Base-by-base conservation (phyloP, 2,888 invertebrate species). In the Labia minor region DNA sequence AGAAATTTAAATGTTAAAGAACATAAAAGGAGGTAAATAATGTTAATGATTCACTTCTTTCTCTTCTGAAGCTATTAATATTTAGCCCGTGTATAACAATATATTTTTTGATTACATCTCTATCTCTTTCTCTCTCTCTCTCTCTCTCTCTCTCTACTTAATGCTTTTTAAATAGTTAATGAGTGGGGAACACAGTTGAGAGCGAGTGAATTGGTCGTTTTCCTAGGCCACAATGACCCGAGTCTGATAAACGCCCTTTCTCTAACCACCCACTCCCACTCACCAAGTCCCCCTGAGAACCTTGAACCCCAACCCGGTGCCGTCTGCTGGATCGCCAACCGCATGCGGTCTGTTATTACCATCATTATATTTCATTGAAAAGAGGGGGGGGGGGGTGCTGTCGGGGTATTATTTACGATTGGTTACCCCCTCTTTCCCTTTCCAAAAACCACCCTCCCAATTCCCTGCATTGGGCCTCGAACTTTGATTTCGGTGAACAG, bases 161-260 rank as follows among this genome's bases (percentile, higher is more conserved):
- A 49, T 49, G 49, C 49, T 49, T 49, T 49, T 49, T 49, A 49
- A 49, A 49, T 49, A 49, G 49, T 49, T 49, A 49, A 49, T 49
- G 49, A 49, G 49, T 16, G 49, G 49, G 14, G 49, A 49, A 49
- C 49, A 3, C 8, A 16, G 49, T 11, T 16, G 49, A 49, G 49
- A 49, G 49, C 49, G 49, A 49, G 49, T 49, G 49, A 49, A 49
- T 49, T 49, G 49, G 49, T 49, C 49, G 49, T 49, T 49, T 11
- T 49, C n/a, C 6, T 11, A 49, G 49, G 49, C 49, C 49, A 16
- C 49, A 49, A 49, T 49, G 49, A 49, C 49, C 49, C 49, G 14
- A 8, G 26, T 26, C 26, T 26, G 26, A 26, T 26, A 26, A 26
- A 49, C 49, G 49, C n/a, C 33, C 33, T 11, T 33, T 33, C 11